These are phyloP conservation scores for Hesperia comma DNA, from an alignment of 2,888 invertebrate genomes.

Conservation along the genomic window DNA sequence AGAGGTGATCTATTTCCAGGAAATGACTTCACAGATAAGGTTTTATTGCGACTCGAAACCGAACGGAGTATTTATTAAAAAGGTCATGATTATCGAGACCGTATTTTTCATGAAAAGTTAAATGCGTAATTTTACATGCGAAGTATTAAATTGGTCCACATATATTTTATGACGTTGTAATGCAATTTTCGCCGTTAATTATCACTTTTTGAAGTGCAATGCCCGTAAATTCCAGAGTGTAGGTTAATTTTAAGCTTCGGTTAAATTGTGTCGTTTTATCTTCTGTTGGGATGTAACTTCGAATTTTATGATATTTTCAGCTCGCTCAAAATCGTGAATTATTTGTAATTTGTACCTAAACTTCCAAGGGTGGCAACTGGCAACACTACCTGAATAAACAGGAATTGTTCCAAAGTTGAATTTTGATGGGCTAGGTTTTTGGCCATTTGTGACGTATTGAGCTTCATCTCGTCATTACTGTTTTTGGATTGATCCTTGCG, in stretches of 20 bases:
- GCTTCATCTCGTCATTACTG: too few relatives aligned
- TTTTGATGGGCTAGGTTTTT: too few relatives aligned
- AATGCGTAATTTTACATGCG: conserved; percentile 7
- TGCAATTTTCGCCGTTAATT: conserved; percentile 5
- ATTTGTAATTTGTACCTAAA: too few relatives aligned
- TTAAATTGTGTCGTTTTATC: not conserved
- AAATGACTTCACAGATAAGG: conserved; percentile 1
- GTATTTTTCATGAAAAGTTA: conserved; percentile 20
- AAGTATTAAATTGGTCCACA: conserved; percentile 14
- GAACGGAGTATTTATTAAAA: conserved; percentile 11
- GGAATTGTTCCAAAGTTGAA: too few relatives aligned
- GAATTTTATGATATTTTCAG: not conserved
- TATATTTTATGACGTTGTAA: conserved; percentile 15
- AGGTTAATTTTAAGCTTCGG: not conserved
- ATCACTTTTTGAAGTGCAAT: conserved; percentile 7
- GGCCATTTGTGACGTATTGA: too few relatives aligned
- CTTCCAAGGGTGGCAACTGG: too few relatives aligned
- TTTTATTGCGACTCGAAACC: conserved; percentile 15
- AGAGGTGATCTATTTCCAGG: conserved; percentile 23
- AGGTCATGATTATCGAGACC: not conserved
- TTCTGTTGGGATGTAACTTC: not conserved
- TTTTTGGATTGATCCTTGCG: too few relatives aligned
- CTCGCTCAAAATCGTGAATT: too few relatives aligned
- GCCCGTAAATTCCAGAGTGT: not conserved
- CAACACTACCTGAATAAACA: too few relatives aligned